Conservation (phyloP, 1,140 invertebrate genomes). For the Orchesella cincta region DNA sequence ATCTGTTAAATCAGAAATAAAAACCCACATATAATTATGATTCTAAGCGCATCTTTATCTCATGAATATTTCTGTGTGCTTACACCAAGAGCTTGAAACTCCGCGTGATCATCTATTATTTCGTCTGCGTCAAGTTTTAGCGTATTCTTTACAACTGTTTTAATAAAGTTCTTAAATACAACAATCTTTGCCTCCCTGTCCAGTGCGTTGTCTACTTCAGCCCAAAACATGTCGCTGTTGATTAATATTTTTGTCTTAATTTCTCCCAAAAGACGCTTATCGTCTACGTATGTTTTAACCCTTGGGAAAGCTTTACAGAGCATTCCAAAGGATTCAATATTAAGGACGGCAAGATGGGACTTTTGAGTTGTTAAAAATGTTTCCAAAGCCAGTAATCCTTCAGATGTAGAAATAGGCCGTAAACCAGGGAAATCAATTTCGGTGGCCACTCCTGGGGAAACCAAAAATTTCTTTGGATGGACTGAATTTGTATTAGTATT, state of each 20-base stretch:
- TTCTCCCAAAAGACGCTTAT: constrained; percentile 14
- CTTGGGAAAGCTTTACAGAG: not conserved
- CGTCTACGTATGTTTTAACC: not conserved
- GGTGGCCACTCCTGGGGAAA: not conserved
- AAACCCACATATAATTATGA: too few species aligned
- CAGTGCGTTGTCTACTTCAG: not conserved
- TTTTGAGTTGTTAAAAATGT: not conserved
- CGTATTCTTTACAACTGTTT: not conserved
- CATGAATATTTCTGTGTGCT: too few species aligned
- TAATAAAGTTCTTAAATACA: not conserved
- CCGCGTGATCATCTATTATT: not conserved
- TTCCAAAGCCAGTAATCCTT: not conserved
- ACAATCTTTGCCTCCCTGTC: not conserved
- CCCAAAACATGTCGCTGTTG: not conserved
- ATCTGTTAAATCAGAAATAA: too few species aligned
- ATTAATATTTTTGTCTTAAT: not conserved
- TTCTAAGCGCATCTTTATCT: too few species aligned
- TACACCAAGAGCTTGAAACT: constrained; percentile 6
- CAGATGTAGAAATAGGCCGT: not conserved
- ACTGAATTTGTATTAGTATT: too few species aligned
- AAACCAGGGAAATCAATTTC: not conserved
- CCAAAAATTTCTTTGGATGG: too few species aligned
- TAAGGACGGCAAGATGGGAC: not conserved
- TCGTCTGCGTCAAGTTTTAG: not conserved
- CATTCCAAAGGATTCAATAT: not conserved